Evolutionary conservation across 2,113 vertebrate species (phyloP), one percentile per base, ranked within the genome.

Genomic region (Planiliza haematocheilus): DNA sequence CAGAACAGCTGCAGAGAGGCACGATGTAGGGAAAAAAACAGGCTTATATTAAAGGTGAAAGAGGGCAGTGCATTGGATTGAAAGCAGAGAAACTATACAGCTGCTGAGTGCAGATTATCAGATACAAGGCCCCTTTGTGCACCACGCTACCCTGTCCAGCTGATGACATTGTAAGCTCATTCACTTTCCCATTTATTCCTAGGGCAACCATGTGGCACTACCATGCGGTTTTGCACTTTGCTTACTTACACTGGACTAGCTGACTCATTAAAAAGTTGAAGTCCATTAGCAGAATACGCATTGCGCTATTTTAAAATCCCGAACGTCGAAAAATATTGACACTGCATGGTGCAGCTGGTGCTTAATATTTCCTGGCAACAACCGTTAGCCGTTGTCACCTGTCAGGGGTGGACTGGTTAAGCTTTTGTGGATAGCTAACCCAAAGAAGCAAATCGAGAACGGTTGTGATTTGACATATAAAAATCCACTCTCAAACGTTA

Each of bases 211-310:
- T 79, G 77, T 68, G 65, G 7, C 41, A 11, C 9, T 6, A 48
- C 7, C 38, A 60, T 67, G 72, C 34, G 37, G 39, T 39, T 81
- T 69, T 34, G 42, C 36, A 51, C 60, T 69, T 86, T 76, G 48
- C 71, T 74, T 55, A 58, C 24, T 30, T 30, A 30, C 46, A 74
- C 16, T 16, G 51, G 45, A 79, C 63, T 12, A 71, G 84, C 76
- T 89, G 67, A 89, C 83, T 87, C 85, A 79, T 77, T 88, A 83
- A 81, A 86, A 87, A 87, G 81, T 88, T 81, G 34, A 73, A 65
- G 46, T 73, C 69, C 86, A 85, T 85, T 86, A 77, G 85, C 64
- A 71, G 90, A 92, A 91, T 87, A 86, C 91, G 88, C 91, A 93
- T 71, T 93, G 92, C 91, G 91, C 82, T 90, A 83, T 79, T 84